Percentiles rank a stretch among this genome's conserved stretches.
Evolutionary conservation across 2,113 vertebrate species (phyloP).

Genomic region (Aplodontia rufa): DNA sequence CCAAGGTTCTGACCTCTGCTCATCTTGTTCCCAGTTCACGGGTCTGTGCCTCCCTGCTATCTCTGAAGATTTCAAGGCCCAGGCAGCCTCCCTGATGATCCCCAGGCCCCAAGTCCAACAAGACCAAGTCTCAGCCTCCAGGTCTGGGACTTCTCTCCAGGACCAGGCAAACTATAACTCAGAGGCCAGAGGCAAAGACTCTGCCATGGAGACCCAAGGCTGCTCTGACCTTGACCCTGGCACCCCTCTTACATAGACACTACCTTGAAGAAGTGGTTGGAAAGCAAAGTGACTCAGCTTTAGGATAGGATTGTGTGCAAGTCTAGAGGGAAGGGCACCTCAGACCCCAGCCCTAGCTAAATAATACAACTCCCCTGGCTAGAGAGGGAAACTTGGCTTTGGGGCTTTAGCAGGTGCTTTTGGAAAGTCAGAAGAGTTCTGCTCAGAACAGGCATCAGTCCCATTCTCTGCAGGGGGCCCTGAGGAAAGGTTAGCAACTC

Average conservation of each 20-base stretch:
- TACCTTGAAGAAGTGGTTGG: neutral
- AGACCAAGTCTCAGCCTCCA: neutral
- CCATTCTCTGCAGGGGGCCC: slow-evolving; percentile 32
- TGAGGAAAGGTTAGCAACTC: slow-evolving; percentile 13
- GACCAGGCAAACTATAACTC: neutral
- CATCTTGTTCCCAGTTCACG: neutral
- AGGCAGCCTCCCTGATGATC: neutral
- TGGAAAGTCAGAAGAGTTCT: neutral
- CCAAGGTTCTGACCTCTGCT: neutral
- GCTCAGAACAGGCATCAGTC: neutral
- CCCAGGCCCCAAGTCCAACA: neutral
- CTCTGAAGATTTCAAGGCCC: neutral
- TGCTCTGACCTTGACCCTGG: neutral
- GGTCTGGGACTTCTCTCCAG: neutral
- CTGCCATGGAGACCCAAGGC: neutral
- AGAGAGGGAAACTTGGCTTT: neutral
- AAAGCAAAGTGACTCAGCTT: neutral
- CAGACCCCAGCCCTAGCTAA: neutral
- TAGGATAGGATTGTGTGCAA: neutral
- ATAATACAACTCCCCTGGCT: neutral
- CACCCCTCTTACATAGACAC: neutral
- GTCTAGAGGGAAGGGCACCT: neutral
- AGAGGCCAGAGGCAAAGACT: neutral
- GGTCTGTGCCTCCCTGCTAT: neutral
- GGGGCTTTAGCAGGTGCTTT: neutral